Conservation (phyloP, 2,113 vertebrate species). For the Xiphophorus couchianus region DNA sequence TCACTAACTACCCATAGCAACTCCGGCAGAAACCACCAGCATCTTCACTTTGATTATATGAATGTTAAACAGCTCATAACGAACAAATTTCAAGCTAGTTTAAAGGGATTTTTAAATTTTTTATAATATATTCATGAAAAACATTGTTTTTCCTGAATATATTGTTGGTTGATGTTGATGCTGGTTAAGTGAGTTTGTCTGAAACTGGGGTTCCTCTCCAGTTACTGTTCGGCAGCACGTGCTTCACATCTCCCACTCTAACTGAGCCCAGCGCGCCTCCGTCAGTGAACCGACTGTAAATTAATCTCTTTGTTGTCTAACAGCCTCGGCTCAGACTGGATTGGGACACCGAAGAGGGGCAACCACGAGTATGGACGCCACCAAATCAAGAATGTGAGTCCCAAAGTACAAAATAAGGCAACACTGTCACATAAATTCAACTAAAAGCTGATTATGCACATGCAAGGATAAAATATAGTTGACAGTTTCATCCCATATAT, state of each 20-base stretch:
- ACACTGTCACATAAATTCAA: not conserved
- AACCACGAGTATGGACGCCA: not conserved
- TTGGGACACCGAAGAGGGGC: constrained; percentile 33
- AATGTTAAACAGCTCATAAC: constrained; percentile 48
- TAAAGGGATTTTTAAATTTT: not conserved
- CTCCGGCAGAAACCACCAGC: constrained; percentile 48
- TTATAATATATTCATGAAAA: constrained; percentile 1
- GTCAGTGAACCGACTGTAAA: constrained; percentile 57
- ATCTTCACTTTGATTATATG: constrained; percentile 56
- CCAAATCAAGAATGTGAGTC: not conserved
- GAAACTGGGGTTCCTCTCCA: constrained; percentile 51
- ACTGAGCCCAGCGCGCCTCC: constrained; percentile 57
- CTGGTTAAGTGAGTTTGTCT: constrained; percentile 13
- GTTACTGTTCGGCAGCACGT: constrained; percentile 55
- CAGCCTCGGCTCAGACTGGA: constrained; percentile 22
- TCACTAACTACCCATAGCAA: constrained; percentile 45
- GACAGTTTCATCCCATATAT: not conserved
- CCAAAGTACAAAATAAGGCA: constrained; percentile 18
- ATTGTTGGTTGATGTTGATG: not conserved
- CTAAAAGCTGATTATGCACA: no score
- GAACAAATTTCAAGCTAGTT: constrained; percentile 24
- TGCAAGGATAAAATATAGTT: no score
- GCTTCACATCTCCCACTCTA: constrained; percentile 51
- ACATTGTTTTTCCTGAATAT: not conserved
- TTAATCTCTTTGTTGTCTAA: constrained; percentile 70